Evolutionary conservation across 1,140 invertebrate genomes (phyloP), one percentile per base, ranked within the genome.

Genomic region (Dendrolimus kikuchii): DNA sequence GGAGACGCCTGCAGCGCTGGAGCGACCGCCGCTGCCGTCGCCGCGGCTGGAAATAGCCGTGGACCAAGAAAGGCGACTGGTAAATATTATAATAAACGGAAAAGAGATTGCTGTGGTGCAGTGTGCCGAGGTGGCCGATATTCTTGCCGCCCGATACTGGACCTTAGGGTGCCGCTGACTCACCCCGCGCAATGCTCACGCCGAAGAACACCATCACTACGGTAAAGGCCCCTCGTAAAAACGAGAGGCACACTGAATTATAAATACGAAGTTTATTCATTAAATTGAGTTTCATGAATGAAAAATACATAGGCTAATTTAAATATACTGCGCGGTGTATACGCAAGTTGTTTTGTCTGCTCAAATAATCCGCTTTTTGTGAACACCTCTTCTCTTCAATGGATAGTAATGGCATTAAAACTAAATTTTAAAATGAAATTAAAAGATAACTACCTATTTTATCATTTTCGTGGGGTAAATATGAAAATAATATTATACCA

Each of bases 1-100:
- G 42, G 75, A 66, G 78, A 80, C 64, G 67, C 63, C 62, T 44
- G 55, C 48, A 70, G 37, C 55, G 68, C 76, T 79, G 77, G 78
- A 81, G 75, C 53, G 66, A 57, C 67, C 60, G 58, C 63, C 64
- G 65, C 60, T 58, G 59, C 53, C 64, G 65, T 59, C 57, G 59
- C 53, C 60, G 68, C 65, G 73, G 79, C 84, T 89, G 88, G 88
- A 89, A 88, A 86, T 84, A 87, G 88, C 71, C 68, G 73, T 81
- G 78, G 84, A 68, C 88, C 88, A 89, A 89, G 87, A 89, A 89
- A 89, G 88, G 86, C 80, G 86, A 77, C 70, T 83, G 74, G 74
- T 83, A 82, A 84, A 86, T 86, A 84, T 86, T 87, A 78, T 82
- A 86, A 84, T 84, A 85, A 87, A 82, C 84, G 68, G 81, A 83